Evolutionary conservation across 2,888 invertebrate genomes (phyloP).

Genomic region (Platycnemis pennipes): DNA sequence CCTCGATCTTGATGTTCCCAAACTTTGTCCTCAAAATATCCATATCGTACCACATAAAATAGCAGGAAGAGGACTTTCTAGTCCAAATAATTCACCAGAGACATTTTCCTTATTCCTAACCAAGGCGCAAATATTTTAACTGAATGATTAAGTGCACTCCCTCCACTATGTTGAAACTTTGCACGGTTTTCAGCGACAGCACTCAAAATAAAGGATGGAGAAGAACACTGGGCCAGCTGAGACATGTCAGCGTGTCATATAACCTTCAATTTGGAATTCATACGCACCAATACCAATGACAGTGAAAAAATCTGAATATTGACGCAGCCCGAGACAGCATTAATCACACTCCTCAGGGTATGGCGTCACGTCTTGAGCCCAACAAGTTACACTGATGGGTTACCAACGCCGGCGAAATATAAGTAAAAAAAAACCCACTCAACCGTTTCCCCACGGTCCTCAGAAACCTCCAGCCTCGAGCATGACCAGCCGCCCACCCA

Average conservation of each 20-base stretch:
- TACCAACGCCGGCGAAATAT: not conserved
- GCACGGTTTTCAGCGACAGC: no score
- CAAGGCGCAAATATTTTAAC: no score
- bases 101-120: no score
- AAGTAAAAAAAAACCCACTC: not conserved
- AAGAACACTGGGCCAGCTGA: not conserved
- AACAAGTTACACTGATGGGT: not conserved
- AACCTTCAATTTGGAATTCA: not conserved
- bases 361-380: not conserved
- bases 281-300: not conserved
- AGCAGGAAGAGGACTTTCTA: not conserved
- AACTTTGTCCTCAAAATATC: not conserved
- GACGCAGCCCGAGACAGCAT: not conserved
- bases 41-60: not conserved
- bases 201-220: not conserved
- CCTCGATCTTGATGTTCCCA: not conserved
- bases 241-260: not conserved
- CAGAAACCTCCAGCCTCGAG: not conserved
- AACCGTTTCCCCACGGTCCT: not conserved
- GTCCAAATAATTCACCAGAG: not conserved
- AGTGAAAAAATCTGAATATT: not conserved
- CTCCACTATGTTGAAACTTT: no score
- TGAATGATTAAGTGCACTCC: no score
- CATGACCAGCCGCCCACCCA: not conserved
- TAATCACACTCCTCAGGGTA: not conserved